Evolutionary conservation across 1,140 invertebrate species (phyloP).

Genomic region (Zophobas morio): DNA sequence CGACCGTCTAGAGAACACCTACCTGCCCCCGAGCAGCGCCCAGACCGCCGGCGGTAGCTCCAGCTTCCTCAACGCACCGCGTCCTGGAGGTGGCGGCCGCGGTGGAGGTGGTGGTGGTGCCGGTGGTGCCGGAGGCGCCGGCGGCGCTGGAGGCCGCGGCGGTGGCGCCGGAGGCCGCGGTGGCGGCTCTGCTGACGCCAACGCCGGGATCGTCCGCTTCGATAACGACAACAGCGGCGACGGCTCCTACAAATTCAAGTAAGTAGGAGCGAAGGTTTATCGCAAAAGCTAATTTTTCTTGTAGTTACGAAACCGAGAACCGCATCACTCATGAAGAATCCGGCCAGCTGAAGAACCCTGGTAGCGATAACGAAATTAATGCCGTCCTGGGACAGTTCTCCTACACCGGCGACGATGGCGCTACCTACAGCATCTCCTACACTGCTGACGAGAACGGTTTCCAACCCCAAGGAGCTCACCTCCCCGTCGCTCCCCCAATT

Average conservation of each 20-base stretch:
- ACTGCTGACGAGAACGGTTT: slow-evolving; percentile 86
- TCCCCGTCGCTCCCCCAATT: slow-evolving; percentile 81
- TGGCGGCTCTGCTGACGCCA: background rate
- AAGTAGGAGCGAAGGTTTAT: background rate
- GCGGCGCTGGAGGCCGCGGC: background rate
- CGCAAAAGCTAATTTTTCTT: slow-evolving; percentile 64
- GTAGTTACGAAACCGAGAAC: slow-evolving; percentile 80
- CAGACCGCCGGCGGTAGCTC: slow-evolving; percentile 26
- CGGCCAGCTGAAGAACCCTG: slow-evolving; percentile 73
- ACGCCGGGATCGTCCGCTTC: slow-evolving; percentile 66
- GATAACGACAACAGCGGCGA: slow-evolving; percentile 71
- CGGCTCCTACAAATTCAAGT: slow-evolving; percentile 70
- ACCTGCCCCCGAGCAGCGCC: slow-evolving; percentile 56
- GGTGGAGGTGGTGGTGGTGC: background rate
- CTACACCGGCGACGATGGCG: slow-evolving; percentile 81
- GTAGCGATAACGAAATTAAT: slow-evolving; percentile 72
- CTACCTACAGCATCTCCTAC: slow-evolving; percentile 78
- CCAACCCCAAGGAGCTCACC: slow-evolving; percentile 75
- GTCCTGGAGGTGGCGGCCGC: background rate
- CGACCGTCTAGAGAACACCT: slow-evolving; percentile 58
- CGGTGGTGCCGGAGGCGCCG: slow-evolving; percentile 4
- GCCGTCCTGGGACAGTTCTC: slow-evolving; percentile 77
- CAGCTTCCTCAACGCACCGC: slow-evolving; percentile 37
- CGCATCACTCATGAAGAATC: slow-evolving; percentile 79
- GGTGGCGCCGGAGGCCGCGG: background rate